Evolutionary conservation across 53 echinoderm and acorn worm genomes (phyloP).

Genomic region (Crossaster papposus): DNA sequence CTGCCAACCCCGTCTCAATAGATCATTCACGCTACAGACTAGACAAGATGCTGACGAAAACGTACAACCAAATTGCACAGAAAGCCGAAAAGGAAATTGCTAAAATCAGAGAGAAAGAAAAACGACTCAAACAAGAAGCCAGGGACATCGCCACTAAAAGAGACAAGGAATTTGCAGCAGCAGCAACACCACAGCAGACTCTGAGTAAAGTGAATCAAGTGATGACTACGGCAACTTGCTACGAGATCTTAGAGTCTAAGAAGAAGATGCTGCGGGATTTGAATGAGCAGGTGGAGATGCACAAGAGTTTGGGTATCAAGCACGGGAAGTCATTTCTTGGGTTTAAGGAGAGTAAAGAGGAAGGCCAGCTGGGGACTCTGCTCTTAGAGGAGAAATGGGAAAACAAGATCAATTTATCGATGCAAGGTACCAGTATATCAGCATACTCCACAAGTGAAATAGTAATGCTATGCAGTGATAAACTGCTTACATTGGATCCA

Average conservation of each 20-base stretch:
- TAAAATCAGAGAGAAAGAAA: neutral
- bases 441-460: neutral
- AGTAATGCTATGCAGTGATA: neutral
- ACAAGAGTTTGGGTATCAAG: neutral
- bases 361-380: neutral
- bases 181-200: neutral
- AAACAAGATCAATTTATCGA: too few relatives aligned
- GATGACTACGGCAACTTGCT: neutral
- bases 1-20: neutral
- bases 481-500: neutral
- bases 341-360: neutral
- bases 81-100: constrained; percentile 7
- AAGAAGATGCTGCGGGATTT: neutral
- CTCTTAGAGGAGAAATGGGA: neutral
- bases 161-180: neutral
- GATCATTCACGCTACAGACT: neutral
- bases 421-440: neutral
- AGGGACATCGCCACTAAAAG: neutral
- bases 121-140: neutral
- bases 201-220: neutral
- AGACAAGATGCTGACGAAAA: neutral
- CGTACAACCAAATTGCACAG: neutral
- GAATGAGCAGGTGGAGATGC: neutral
- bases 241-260: neutral
- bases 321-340: neutral